A percentile compares a stretch with the other conserved stretches of the same genome.
Evolutionary conservation across 2,797 vertebrate genomes (phyloP).

Genomic region (Rhabdophis nuchalis): DNA sequence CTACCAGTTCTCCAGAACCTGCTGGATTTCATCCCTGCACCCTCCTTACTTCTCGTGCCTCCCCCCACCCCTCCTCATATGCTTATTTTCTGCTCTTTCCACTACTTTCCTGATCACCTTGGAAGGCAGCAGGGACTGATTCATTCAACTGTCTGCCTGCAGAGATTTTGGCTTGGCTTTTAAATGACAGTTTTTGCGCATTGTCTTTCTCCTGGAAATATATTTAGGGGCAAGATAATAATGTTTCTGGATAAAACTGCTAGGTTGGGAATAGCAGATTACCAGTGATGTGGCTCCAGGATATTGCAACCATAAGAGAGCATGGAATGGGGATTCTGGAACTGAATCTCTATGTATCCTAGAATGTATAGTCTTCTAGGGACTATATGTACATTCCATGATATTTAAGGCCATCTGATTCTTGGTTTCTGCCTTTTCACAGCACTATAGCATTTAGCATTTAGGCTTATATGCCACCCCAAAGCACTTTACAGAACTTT

Average conservation of each 20-base stretch:
- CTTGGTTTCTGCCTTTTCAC: conserved; percentile 47
- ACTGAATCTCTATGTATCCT: not conserved
- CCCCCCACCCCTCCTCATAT: too few species aligned
- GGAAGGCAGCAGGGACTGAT: too few species aligned
- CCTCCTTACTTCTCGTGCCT: not conserved
- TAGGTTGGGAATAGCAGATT: not conserved
- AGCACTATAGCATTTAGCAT: too few species aligned
- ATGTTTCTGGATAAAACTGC: not conserved
- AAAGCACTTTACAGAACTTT: too few species aligned
- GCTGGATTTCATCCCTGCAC: too few species aligned
- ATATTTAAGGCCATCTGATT: conserved; percentile 65
- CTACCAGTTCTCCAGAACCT: too few species aligned
- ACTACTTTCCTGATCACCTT: not conserved
- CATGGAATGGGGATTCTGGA: not conserved
- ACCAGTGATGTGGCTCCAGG: not conserved
- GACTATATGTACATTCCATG: conserved; percentile 50
- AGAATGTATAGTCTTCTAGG: conserved; percentile 40
- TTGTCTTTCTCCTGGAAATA: not conserved
- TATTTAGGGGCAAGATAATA: not conserved
- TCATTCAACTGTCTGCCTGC: not conserved
- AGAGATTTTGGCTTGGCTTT: not conserved
- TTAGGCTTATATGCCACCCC: too few species aligned
- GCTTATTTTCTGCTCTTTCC: not conserved
- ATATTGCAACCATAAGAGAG: not conserved
- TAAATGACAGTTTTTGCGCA: not conserved